Conservation (phyloP, 2,797 vertebrate genomes). For the Morus bassanus region DNA sequence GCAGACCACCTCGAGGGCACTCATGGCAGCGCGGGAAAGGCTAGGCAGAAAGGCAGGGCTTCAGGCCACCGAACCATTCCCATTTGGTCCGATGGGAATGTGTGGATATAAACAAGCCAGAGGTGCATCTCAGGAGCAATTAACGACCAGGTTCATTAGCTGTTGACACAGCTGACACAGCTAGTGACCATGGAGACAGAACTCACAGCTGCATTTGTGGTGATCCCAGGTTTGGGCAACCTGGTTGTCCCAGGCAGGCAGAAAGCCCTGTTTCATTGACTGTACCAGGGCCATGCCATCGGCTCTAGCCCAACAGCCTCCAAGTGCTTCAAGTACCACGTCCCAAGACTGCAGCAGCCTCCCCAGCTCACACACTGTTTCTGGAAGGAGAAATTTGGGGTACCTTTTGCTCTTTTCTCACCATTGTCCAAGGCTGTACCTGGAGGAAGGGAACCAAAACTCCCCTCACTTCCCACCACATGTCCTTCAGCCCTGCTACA, state of each 20-base stretch:
- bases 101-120: not conserved
- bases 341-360: not conserved
- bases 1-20: too few relatives aligned
- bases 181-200: too few relatives aligned
- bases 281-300: fast-evolving
- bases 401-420: not conserved
- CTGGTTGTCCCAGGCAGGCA: not conserved
- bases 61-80: not conserved
- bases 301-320: not conserved
- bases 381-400: fast-evolving
- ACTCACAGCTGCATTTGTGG: not conserved
- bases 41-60: not conserved
- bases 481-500: not conserved
- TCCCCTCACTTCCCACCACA: not conserved
- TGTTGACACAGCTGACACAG: not conserved
- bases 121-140: not conserved
- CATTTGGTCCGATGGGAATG: fast-evolving
- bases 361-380: not conserved
- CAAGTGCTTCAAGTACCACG: fast-evolving
- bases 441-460: not conserved
- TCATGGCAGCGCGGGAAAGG: fast-evolving
- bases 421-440: not conserved
- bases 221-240: not conserved
- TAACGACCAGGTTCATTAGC: not conserved
- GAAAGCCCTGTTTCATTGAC: not conserved